Conservation (phyloP, 1,140 invertebrate species). For the Cherax destructor region DNA sequence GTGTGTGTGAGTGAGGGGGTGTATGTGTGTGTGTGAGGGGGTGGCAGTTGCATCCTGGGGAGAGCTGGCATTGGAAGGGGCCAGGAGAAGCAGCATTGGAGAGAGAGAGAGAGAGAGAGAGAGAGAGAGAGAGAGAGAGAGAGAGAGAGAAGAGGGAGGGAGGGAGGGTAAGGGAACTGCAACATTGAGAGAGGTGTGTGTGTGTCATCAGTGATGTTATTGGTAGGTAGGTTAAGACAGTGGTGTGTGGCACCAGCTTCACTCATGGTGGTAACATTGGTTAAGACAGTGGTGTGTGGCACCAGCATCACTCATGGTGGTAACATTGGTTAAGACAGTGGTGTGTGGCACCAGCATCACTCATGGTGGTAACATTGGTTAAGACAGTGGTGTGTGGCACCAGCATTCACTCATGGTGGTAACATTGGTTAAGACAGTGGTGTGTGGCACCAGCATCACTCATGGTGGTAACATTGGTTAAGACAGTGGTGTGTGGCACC, state of each 20-base stretch:
- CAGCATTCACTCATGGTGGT: neutral
- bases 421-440: no score
- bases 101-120: neutral
- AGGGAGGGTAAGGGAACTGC: neutral
- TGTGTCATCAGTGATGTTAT: no score
- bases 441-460: neutral
- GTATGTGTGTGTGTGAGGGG: neutral
- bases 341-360: neutral
- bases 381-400: neutral
- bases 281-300: neutral
- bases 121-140: neutral
- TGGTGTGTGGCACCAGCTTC: neutral
- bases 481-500: neutral
- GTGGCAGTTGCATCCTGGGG: no score
- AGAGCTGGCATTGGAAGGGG: no score
- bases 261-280: neutral
- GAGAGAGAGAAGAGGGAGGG: neutral
- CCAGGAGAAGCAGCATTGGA: neutral
- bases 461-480: neutral
- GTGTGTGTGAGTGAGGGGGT: neutral
- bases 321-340: no score
- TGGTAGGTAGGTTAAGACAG: neutral
- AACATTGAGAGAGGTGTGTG: no score
- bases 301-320: neutral
- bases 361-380: neutral